These are phyloP conservation scores for Harpalus rubripes DNA, from an alignment of 2,888 invertebrate genomes.

Conservation along the genomic window DNA sequence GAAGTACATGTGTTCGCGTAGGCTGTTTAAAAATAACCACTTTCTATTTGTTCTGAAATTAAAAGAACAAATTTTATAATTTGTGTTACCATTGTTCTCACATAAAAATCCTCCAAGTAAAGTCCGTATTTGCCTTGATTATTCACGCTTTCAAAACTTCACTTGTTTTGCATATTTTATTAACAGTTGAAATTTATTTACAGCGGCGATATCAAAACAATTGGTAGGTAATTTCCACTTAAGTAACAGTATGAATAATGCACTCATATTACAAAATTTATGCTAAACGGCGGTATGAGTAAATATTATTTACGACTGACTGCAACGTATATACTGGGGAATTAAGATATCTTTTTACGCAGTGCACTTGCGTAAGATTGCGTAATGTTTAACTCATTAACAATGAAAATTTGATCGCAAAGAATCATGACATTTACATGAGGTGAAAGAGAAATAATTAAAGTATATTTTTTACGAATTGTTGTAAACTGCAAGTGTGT, in stretches of 20 bases:
- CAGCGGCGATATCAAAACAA: conserved; percentile 47
- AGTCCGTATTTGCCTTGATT: conserved; percentile 61
- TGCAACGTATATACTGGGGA: conserved; percentile 5
- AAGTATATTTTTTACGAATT: conserved; percentile 38
- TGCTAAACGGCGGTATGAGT: conserved; percentile 24
- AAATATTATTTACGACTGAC: conserved; percentile 16
- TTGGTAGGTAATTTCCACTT: conserved; percentile 42
- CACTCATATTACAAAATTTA: conserved; percentile 38
- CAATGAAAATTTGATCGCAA: conserved; percentile 43
- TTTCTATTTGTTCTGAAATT: conserved; percentile 62
- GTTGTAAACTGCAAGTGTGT: conserved; percentile 24
- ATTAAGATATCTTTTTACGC: conserved; percentile 38
- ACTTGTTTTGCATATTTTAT: conserved; percentile 56
- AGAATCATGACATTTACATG: conserved; percentile 54
- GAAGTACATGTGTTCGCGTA: conserved; percentile 51
- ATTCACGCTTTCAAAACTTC: conserved; percentile 62
- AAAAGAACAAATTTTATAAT: conserved; percentile 60
- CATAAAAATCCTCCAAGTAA: conserved; percentile 43
- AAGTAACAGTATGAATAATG: conserved; percentile 47
- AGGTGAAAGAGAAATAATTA: conserved; percentile 52
- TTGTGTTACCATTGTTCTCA: conserved; percentile 60
- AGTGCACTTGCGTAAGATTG: conserved; percentile 18
- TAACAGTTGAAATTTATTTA: conserved; percentile 51
- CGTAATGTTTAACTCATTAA: conserved; percentile 18
- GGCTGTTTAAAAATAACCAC: conserved; percentile 55